A percentile compares a stretch with the other conserved stretches of the same genome.
phyloP scores from a whole-genome alignment of 1,140 invertebrate genomes.

The Drosophila gunungcola region DNA sequence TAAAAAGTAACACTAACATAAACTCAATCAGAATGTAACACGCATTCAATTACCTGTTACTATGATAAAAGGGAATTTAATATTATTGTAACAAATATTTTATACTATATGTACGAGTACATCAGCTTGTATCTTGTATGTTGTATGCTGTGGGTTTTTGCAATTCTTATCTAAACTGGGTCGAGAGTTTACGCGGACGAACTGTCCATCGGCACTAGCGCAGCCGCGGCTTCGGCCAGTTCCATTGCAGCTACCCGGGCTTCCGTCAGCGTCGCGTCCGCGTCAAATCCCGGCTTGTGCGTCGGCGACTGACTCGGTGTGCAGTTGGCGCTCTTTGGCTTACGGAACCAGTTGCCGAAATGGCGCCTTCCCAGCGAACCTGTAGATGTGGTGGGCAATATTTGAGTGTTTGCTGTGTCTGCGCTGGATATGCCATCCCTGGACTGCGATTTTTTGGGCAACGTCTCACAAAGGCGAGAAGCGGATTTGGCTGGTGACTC shows the following conservation, averaged over 20 bases:
- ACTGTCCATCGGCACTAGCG: constrained; percentile 33
- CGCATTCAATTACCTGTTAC: constrained; percentile 9
- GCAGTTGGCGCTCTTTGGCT: constrained; percentile 80
- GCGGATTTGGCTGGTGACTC: constrained; percentile 77
- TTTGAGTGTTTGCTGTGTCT: constrained; percentile 37
- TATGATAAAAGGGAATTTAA: constrained; percentile 34
- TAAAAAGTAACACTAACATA: constrained; percentile 14
- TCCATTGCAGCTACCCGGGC: constrained; percentile 72
- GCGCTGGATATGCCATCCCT: constrained; percentile 59
- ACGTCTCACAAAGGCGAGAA: constrained; percentile 67
- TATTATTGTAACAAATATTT: constrained; percentile 44
- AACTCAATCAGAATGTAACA: constrained; percentile 19
- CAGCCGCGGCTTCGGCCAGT: constrained; percentile 50
- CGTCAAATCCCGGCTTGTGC: constrained; percentile 75
- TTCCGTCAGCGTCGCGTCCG: constrained; percentile 63
- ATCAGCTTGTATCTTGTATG: constrained; percentile 8
- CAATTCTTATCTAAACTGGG: constrained; percentile 8
- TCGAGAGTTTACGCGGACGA: constrained; percentile 19
- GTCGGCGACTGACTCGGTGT: constrained; percentile 84
- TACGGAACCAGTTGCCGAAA: constrained; percentile 83
- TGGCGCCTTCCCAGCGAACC: constrained; percentile 76
- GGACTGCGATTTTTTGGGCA: constrained; percentile 79
- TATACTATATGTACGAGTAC: constrained; percentile 26
- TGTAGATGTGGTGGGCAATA: constrained; percentile 52
- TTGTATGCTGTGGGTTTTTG: constrained; percentile 17